These are phyloP conservation scores for Pecten maximus DNA, from an alignment of 2,888 invertebrate species.

Conservation along the genomic window DNA sequence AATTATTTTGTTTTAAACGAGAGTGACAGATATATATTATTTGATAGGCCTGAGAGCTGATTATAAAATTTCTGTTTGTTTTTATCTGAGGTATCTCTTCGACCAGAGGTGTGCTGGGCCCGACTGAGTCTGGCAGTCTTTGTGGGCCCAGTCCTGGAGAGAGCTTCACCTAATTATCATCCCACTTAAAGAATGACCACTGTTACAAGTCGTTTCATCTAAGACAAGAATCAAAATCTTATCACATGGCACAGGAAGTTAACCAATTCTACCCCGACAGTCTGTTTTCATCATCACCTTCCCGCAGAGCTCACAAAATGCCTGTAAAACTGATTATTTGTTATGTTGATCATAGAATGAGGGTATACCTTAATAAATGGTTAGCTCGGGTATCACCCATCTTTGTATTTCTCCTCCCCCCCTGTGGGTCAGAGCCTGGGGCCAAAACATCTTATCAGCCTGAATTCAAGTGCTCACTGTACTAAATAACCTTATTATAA, in stretches of 20 bases:
- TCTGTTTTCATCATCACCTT: constrained; percentile 24
- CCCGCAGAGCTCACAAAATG: constrained; percentile 4
- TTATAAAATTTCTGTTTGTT: too few species aligned
- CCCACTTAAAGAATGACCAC: constrained; percentile 35
- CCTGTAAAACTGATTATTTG: constrained; percentile 12
- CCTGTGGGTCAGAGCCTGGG: constrained; percentile 20
- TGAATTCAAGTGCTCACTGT: constrained; percentile 14
- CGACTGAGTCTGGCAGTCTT: background rate
- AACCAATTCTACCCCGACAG: constrained; percentile 28
- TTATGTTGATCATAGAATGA: background rate
- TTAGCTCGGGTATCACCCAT: background rate
- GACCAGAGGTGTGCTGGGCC: background rate
- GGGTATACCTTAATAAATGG: constrained; percentile 4
- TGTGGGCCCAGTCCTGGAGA: constrained; percentile 7
- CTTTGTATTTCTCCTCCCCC: constrained; percentile 16
- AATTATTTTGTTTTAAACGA: background rate
- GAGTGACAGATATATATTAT: background rate
- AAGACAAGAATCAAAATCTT: constrained; percentile 22
- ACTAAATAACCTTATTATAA: constrained; percentile 35
- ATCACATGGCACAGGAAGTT: constrained; percentile 27
- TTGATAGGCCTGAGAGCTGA: background rate
- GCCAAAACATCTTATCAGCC: constrained; percentile 29
- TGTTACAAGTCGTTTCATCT: constrained; percentile 25
- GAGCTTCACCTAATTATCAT: constrained; percentile 6
- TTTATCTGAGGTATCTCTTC: background rate